A percentile compares a stretch with the other conserved stretches of the same genome.
These are phyloP conservation scores for Exocentrus adspersus DNA, from an alignment of 2,888 invertebrate species.

Conservation along the genomic window DNA sequence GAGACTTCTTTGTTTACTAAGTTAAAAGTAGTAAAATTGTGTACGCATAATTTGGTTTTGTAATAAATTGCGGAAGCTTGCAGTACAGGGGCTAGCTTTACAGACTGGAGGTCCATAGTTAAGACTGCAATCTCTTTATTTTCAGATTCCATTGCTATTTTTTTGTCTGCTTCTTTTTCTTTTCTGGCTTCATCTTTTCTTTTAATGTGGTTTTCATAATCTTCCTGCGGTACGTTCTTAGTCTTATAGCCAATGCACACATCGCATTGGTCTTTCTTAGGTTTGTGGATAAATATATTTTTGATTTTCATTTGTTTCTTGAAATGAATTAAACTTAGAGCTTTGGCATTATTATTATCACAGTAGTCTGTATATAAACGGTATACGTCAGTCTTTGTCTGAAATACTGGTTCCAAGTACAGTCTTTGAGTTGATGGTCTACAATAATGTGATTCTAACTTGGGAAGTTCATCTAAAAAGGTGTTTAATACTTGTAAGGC, in stretches of 20 bases:
- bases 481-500: constrained; percentile 23
- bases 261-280: neutral
- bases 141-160: too few relatives aligned
- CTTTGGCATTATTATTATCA: constrained; percentile 21
- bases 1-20: constrained; percentile 26
- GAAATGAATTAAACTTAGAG: constrained; percentile 24
- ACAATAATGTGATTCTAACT: constrained; percentile 33
- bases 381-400: constrained; percentile 26
- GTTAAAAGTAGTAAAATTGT: constrained; percentile 41
- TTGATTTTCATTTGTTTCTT: constrained; percentile 28
- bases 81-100: constrained; percentile 7
- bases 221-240: neutral
- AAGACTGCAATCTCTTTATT: neutral
- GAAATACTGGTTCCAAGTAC: constrained; percentile 33
- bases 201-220: neutral
- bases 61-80: constrained; percentile 34
- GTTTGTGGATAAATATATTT: constrained; percentile 27
- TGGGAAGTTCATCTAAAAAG: constrained; percentile 35
- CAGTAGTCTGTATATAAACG: too few relatives aligned
- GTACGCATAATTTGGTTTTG: constrained; percentile 38
- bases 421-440: constrained; percentile 23
- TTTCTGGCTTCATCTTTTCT: neutral
- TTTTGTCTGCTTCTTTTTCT: too few relatives aligned
- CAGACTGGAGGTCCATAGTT: neutral
- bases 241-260: neutral